A percentile compares a stretch with the other conserved stretches of the same genome.
Evolutionary conservation across 64 coral and sea anemone genomes (phyloP).

Genomic region (Porites australiensis): DNA sequence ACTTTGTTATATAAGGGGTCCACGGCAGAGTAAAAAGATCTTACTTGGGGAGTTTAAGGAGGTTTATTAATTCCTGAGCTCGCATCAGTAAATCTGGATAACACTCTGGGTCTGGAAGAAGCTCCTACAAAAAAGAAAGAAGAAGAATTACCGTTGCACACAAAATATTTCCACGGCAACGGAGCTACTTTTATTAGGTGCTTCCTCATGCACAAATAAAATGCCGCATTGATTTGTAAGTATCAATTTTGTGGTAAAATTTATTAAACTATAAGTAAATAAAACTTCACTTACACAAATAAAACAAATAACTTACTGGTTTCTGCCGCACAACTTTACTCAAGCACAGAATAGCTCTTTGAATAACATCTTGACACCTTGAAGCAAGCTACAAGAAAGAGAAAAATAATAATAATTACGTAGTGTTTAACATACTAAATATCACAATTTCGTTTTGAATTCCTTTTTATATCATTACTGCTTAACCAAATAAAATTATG

Average conservation of each 20-base stretch:
- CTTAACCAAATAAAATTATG: no score
- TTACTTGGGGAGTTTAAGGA: conserved; percentile 92
- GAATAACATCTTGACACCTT: conserved; percentile 87
- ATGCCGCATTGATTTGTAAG: no score
- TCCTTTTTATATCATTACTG: no score
- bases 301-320: conserved; percentile 62
- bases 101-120: conserved; percentile 83
- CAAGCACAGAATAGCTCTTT: conserved; percentile 84
- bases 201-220: no score
- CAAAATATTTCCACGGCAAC: neutral
- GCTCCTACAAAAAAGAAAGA: conserved; percentile 43
- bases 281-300: neutral
- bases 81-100: conserved; percentile 78
- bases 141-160: neutral
- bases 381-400: conserved; percentile 74
- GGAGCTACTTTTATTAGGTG: no score
- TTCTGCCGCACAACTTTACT: conserved; percentile 83
- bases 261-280: no score
- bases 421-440: no score
- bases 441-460: no score
- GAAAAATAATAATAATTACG: neutral
- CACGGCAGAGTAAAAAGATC: neutral
- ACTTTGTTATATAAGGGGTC: no score
- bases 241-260: no score
- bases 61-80: conserved; percentile 85